Base-by-base conservation (phyloP, 1,140 invertebrate genomes). In the Diorhabda sublineata region DNA sequence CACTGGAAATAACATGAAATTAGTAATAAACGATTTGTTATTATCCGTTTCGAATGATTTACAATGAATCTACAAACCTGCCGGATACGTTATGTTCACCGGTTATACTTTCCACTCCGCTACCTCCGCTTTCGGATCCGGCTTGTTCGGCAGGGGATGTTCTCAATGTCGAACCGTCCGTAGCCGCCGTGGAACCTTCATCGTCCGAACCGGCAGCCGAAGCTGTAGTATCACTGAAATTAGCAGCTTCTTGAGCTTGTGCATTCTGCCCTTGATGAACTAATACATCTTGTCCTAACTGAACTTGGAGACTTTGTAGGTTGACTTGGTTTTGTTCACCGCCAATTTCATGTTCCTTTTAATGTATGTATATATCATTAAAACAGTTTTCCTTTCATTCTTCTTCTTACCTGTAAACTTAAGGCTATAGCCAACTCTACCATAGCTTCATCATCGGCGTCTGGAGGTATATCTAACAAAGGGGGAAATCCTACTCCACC, bases 361-460 rank as follows among this genome's bases (percentile, higher is more conserved):
- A 63, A 43, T 8, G 8, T 63, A 45, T 42, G 9, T 43, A 42
- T 63, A 3, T 42, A 62, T 7, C 43, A 42, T 42, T 41, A 64
- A 63, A 47, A 26, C 52, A 67, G 3, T 44, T 59, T 45, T 26
- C n/a, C 43, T 47, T 47, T 61, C 26, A 26, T 26, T 26, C 26
- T 26, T 26, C 26, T 64, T 43, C 90, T 87, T 75, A 90, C 94
- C 80, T 98, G 95, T 3, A 98, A 84, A 74, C 95, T 97, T 0
- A 98, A 83, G 1, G 96, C 96, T 73, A 98, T 98, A 2, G 96
- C 96, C 68, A 98, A 85, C 81, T 98, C 95, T 42, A 98, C 93
- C 89, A 98, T 98, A 0, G 95, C 92, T 80, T 98, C 96, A 80
- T 98, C 96, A 79, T 97, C 95, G 3, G 93, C 93, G 82, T 97